Conservation (phyloP, 2,113 vertebrate genomes). For the Gorsachius goisagi region DNA sequence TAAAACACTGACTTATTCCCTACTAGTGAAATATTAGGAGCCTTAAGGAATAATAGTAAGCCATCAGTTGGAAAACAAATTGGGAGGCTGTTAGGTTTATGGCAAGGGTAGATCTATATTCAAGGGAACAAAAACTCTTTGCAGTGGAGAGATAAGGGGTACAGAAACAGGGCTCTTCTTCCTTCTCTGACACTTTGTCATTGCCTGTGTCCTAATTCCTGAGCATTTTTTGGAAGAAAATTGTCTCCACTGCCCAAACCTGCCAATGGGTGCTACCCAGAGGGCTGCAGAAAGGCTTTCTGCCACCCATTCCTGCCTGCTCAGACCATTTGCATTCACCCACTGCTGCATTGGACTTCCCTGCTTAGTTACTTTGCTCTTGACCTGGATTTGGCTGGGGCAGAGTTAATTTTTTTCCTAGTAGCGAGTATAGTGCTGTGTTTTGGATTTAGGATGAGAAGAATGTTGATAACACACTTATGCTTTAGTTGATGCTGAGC, state of each 20-base stretch:
- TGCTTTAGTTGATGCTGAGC: not conserved
- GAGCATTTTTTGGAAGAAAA: not conserved
- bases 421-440: not conserved
- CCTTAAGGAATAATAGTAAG: not conserved
- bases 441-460: not conserved
- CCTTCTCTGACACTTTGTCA: not conserved
- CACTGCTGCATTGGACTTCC: not conserved
- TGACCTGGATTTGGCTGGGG: not conserved
- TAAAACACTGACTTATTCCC: not conserved
- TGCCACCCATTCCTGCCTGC: not conserved
- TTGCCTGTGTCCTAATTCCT: not conserved
- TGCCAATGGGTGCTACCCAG: not conserved
- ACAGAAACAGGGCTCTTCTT: not conserved
- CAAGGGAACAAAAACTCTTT: not conserved
- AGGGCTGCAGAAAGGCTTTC: not conserved
- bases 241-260: not conserved
- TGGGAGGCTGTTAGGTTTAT: not conserved
- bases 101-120: not conserved
- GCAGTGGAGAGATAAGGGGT: not conserved
- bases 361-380: not conserved
- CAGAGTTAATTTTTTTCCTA: not conserved
- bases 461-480: not conserved
- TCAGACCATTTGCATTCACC: not conserved
- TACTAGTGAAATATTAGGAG: not conserved
- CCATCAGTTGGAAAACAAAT: not conserved